Evolutionary conservation across 2,888 invertebrate species (phyloP).

Genomic region (Hyppa rectilinea): DNA sequence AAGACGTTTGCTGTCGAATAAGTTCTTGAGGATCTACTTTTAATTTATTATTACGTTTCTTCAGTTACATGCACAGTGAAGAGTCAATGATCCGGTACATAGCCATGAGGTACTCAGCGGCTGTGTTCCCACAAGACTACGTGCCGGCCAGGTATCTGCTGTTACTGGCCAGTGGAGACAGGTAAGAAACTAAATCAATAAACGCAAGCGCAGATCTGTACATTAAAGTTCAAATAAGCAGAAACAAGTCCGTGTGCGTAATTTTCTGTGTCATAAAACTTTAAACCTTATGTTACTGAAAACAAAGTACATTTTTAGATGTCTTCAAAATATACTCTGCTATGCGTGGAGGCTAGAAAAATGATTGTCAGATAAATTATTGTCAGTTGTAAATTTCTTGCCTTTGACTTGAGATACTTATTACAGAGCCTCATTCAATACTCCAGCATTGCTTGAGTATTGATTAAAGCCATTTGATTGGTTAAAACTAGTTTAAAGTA

Average conservation of each 20-base stretch:
- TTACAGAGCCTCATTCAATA: no score
- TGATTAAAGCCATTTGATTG: no score
- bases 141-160: conserved; percentile 95
- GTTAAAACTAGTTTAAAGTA: no score
- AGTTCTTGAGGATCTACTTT: no score
- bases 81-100: conserved; percentile 95
- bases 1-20: not conserved
- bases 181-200: conserved; percentile 83
- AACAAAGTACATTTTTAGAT: not conserved
- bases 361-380: not conserved
- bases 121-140: conserved; percentile 95
- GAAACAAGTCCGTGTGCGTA: not conserved
- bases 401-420: not conserved
- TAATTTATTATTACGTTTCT: not conserved
- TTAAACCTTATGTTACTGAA: fast-evolving
- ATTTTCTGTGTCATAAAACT: not conserved
- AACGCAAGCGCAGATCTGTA: not conserved
- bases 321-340: not conserved
- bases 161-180: conserved; percentile 95
- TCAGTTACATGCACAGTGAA: conserved; percentile 94
- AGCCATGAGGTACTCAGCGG: conserved; percentile 95
- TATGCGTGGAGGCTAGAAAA: not conserved
- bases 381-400: not conserved
- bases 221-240: not conserved
- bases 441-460: no score